Evolutionary conservation across 2,888 invertebrate species (phyloP).

Genomic region (Dynastes tityus): DNA sequence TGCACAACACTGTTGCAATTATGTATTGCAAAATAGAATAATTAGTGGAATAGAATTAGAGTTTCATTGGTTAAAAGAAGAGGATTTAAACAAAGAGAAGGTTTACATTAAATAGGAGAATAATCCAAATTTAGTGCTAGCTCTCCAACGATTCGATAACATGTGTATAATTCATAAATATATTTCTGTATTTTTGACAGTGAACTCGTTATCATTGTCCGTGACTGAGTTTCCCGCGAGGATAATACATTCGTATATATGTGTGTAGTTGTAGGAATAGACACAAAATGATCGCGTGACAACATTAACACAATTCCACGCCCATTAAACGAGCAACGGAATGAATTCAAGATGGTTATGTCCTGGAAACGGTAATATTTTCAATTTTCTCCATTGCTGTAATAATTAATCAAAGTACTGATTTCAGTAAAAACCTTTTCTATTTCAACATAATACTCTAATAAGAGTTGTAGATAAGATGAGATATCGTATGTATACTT

Average conservation of each 20-base stretch:
- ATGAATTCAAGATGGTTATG: constrained; percentile 3
- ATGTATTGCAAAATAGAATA: no score
- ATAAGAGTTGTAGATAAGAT: no score
- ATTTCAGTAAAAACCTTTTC: no score
- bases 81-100: no score
- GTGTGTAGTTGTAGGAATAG: not conserved
- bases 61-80: no score
- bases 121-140: not conserved
- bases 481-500: no score
- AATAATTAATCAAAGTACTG: not conserved
- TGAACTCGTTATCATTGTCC: not conserved
- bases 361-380: not conserved
- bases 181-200: not conserved
- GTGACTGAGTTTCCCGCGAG: not conserved
- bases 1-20: not conserved
- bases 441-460: no score
- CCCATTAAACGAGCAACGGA: constrained; percentile 1
- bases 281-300: constrained; percentile 2
- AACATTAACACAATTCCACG: constrained; percentile 14
- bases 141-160: not conserved
- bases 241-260: not conserved
- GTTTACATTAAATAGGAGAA: no score
- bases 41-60: no score
- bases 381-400: not conserved
- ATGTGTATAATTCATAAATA: no score